These are phyloP conservation scores for Pristionchus exspectatus DNA, from an alignment of 2,888 invertebrate genomes.

Conservation along the genomic window DNA sequence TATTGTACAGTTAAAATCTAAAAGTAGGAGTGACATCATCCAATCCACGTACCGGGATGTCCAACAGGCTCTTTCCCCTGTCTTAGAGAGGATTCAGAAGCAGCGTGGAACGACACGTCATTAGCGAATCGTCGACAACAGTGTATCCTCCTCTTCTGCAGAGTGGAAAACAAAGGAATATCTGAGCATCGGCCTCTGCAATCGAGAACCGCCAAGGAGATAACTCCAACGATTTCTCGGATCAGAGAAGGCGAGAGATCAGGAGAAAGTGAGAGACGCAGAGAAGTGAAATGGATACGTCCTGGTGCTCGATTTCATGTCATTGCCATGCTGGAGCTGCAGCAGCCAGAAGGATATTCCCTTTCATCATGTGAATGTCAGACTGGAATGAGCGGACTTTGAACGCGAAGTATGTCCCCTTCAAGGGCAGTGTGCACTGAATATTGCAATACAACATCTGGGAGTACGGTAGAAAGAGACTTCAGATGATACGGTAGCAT, in stretches of 20 bases:
- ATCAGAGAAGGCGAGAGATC: no score
- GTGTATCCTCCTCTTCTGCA: background rate
- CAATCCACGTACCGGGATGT: no score
- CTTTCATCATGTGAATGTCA: background rate
- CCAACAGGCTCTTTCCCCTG: no score
- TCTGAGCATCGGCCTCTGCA: background rate
- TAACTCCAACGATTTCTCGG: no score
- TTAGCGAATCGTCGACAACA: background rate
- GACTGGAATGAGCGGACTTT: slow-evolving; percentile 18
- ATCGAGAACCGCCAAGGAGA: background rate
- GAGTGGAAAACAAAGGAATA: background rate
- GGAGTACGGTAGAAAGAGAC: no score
- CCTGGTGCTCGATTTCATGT: background rate
- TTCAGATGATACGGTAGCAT: no score
- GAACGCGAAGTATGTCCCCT: background rate
- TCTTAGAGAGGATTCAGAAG: no score
- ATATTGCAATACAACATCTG: background rate
- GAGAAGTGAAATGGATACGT: background rate
- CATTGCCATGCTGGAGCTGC: background rate
- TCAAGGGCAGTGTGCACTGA: background rate
- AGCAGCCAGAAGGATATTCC: background rate
- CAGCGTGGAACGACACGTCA: background rate
- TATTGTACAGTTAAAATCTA: no score
- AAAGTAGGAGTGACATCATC: no score
- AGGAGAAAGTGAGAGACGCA: no score